A percentile compares a stretch with the other conserved stretches of the same genome.
These are phyloP conservation scores for Mastigias papua DNA, from an alignment of 30 jellyfish, hydroid and myxozoan genomes.

Conservation along the genomic window DNA sequence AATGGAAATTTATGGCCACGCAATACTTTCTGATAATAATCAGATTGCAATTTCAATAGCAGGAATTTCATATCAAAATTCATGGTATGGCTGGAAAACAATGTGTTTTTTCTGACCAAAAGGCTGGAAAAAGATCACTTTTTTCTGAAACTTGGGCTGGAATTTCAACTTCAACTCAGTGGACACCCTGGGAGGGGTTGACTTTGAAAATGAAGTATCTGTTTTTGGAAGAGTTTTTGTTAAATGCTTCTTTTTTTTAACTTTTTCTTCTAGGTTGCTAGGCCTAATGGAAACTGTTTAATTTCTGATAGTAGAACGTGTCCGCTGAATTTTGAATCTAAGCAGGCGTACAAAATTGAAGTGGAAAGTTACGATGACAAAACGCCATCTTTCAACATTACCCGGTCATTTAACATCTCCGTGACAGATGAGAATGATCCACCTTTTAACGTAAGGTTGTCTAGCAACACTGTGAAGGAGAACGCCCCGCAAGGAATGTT, in stretches of 20 bases:
- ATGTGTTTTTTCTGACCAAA: too few relatives aligned
- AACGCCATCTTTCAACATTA: slow-evolving; percentile 69
- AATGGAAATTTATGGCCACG: too few relatives aligned
- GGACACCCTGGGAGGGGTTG: too few relatives aligned
- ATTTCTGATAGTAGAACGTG: slow-evolving; percentile 57
- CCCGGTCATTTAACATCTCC: slow-evolving; percentile 56
- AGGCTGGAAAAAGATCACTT: too few relatives aligned
- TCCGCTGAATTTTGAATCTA: slow-evolving; percentile 76
- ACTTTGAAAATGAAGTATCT: too few relatives aligned
- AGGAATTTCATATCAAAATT: too few relatives aligned
- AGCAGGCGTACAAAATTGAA: slow-evolving; percentile 7
- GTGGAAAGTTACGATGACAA: slow-evolving; percentile 79
- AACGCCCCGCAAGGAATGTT: slow-evolving; percentile 61
- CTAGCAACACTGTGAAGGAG: slow-evolving; percentile 73
- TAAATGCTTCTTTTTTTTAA: not conserved
- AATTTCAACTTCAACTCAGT: too few relatives aligned
- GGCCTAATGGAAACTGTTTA: slow-evolving; percentile 53
- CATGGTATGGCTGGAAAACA: too few relatives aligned
- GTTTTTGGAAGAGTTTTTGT: too few relatives aligned
- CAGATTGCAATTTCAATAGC: too few relatives aligned
- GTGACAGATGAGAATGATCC: slow-evolving; percentile 74
- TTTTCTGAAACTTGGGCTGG: too few relatives aligned
- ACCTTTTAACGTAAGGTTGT: slow-evolving; percentile 64
- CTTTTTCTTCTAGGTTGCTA: slow-evolving; percentile 45
- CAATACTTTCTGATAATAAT: too few relatives aligned